Evolutionary conservation across 2,797 vertebrate species (phyloP).

Genomic region (Epinephelus awoara): DNA sequence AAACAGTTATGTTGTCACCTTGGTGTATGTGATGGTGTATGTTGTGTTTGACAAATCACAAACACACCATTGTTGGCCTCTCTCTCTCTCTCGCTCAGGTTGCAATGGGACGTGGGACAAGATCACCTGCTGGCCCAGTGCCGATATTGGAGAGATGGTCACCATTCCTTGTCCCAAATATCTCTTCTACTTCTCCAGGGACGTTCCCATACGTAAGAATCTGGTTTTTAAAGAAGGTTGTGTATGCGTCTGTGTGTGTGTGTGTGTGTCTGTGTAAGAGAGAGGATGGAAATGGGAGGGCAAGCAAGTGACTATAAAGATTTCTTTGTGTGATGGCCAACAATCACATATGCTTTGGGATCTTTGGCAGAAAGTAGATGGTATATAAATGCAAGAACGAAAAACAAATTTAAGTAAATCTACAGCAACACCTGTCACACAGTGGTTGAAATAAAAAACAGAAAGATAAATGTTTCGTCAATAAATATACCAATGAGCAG

Average conservation of each 20-base stretch:
- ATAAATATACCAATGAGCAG: not conserved
- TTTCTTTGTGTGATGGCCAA: not conserved
- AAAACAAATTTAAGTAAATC: not conserved
- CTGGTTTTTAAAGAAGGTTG: not conserved
- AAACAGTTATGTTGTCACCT: not conserved
- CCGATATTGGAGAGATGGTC: conserved; percentile 87
- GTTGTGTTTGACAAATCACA: not conserved
- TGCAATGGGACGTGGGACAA: conserved; percentile 93
- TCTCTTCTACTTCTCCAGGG: conserved; percentile 86
- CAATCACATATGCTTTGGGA: not conserved
- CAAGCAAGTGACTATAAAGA: too few relatives aligned
- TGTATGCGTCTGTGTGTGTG: conserved; percentile 25
- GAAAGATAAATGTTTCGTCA: not conserved
- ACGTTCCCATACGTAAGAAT: conserved; percentile 84
- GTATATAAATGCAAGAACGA: not conserved
- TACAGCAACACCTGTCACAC: too few relatives aligned
- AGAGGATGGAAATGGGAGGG: not conserved
- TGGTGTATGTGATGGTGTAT: not conserved
- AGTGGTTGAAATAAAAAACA: too few relatives aligned
- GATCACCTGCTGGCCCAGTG: conserved; percentile 93
- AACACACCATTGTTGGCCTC: not conserved
- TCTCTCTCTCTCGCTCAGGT: conserved; percentile 78
- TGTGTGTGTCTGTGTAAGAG: conserved; percentile 20
- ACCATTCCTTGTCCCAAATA: conserved; percentile 90
- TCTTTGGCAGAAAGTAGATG: too few relatives aligned